phyloP scores from a whole-genome alignment of 2,113 vertebrate species.

The Eleginops maclovinus region DNA sequence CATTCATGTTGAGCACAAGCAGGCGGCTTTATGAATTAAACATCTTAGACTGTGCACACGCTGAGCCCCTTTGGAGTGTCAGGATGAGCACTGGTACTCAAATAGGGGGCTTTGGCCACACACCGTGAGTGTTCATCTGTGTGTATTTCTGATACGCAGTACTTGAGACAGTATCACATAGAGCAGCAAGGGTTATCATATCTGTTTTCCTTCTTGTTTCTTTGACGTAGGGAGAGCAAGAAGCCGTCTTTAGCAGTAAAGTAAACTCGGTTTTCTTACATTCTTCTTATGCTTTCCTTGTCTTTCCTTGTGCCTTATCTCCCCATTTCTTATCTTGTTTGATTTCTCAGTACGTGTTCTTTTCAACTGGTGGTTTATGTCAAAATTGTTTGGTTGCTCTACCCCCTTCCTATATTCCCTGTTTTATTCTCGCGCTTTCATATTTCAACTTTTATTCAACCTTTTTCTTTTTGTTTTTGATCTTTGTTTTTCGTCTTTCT shows the following conservation, averaged over 20 bases:
- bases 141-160: background rate
- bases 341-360: conserved; percentile 42
- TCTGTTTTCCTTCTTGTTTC: conserved; percentile 55
- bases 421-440: conserved; percentile 12
- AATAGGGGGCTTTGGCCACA: conserved; percentile 52
- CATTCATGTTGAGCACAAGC: conserved; percentile 42
- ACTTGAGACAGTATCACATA: conserved; percentile 34
- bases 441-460: conserved; percentile 23
- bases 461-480: conserved; percentile 42
- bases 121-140: conserved; percentile 44
- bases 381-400: conserved; percentile 6
- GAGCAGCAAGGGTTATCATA: conserved; percentile 50
- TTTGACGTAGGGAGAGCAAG: conserved; percentile 23
- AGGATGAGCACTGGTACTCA: conserved; percentile 52
- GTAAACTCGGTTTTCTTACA: conserved; percentile 3
- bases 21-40: conserved; percentile 73
- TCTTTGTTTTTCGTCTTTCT: conserved; percentile 36
- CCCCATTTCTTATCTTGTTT: conserved; percentile 46
- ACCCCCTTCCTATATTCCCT: background rate
- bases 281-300: conserved; percentile 6
- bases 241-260: background rate
- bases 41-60: conserved; percentile 61
- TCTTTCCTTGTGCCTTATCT: conserved; percentile 23
- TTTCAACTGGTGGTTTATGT: conserved; percentile 49
- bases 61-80: conserved; percentile 67